Evolutionary conservation across 2,888 invertebrate genomes (phyloP), one percentile per base, ranked within the genome.

Genomic region (Nebria brevicollis): DNA sequence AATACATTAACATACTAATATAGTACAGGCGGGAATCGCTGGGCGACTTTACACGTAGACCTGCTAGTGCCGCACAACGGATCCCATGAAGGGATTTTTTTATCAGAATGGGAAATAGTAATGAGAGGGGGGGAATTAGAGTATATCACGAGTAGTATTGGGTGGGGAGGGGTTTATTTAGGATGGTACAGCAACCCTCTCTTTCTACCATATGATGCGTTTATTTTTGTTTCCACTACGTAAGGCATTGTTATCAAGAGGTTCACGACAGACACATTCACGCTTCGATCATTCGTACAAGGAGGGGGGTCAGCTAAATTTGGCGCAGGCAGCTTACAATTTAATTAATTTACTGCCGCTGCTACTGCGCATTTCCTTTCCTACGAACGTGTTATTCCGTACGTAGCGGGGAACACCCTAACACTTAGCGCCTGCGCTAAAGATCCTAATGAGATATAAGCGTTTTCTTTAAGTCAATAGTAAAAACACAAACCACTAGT

Each of bases 371-470:
- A 72, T 66, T 66, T 41, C 73, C 65, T 15, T 25, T 66, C 66
- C 15, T 20, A 15, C 15, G 66, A 66, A 34, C 66, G 72, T 34
- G 34, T 34, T 11, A 6, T 34, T n/a, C 34, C 73, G 73, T 41
- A 43, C 42, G 72, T 34, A 34, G 25, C 77, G 66, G 20, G 72
- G 77, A 77, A 66, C 75, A 68, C 43, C 20, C 80, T 80, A 80
- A 81, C 81, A 81, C 72, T 81, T 81, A 81, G 81, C 81, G 81
- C 81, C 81, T 77, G 81, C 81, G 81, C 81, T 81, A 81, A 81
- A 81, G 76, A 81, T 72, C 81, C 81, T 81, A 81, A 81, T 81
- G 77, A 81, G 81, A 81, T 81, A 77, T 81, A 81, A 81, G 81
- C 81, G 81, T 81, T 81, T 76, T 76, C 26, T 66, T 76, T 80